These are phyloP conservation scores for Leptopilina clavipes DNA, from an alignment of 1,140 invertebrate genomes.

Conservation along the genomic window DNA sequence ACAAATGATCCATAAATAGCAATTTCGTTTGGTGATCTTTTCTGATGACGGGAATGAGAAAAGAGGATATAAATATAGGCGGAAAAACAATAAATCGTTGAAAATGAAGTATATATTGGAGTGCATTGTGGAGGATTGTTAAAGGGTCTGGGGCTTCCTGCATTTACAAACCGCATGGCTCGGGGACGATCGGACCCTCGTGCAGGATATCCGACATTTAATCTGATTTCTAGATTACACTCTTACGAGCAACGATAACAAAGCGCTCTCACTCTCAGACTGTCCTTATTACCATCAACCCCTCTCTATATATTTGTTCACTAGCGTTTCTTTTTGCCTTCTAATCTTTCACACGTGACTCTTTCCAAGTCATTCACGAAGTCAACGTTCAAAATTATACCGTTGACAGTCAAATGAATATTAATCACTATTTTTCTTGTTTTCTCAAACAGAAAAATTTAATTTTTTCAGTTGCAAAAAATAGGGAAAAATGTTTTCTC, in stretches of 20 bases:
- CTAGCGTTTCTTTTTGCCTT: slow-evolving; percentile 8
- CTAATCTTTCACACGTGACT: slow-evolving; percentile 6
- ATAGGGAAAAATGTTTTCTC: background rate
- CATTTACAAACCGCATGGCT: slow-evolving; percentile 60
- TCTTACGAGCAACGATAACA: slow-evolving; percentile 51
- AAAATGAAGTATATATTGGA: slow-evolving; percentile 65
- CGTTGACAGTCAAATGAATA: background rate
- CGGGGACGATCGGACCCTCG: slow-evolving; percentile 61
- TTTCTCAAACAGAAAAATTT: no score
- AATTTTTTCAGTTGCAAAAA: no score
- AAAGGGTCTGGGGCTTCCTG: slow-evolving; percentile 70
- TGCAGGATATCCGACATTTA: slow-evolving; percentile 64
- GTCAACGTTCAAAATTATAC: background rate
- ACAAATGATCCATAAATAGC: slow-evolving; percentile 8
- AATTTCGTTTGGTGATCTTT: slow-evolving; percentile 12
- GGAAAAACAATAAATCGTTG: slow-evolving; percentile 51
- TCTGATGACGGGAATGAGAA: slow-evolving; percentile 21
- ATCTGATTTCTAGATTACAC: slow-evolving; percentile 65
- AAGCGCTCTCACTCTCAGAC: slow-evolving; percentile 38
- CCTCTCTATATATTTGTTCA: slow-evolving; percentile 44
- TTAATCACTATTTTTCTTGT: background rate
- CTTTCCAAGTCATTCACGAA: background rate
- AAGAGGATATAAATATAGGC: slow-evolving; percentile 49
- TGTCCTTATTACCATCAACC: slow-evolving; percentile 32
- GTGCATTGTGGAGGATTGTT: slow-evolving; percentile 67